Evolutionary conservation across 2,797 vertebrate genomes (phyloP).

Genomic region (Phataginus tetradactyla): DNA sequence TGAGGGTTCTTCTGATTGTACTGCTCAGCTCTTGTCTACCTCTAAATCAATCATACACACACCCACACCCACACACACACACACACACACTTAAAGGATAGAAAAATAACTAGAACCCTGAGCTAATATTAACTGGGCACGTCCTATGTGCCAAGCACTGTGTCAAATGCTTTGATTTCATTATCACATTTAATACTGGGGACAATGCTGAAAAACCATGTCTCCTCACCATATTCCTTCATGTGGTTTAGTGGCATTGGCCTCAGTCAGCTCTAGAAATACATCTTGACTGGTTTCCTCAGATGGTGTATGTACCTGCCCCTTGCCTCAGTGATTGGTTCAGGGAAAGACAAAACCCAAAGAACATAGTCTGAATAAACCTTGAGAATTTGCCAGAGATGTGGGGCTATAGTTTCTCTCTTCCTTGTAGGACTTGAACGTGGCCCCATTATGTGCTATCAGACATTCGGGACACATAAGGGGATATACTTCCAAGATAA

Average conservation of each 20-base stretch:
- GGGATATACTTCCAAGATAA: not conserved
- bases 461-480: not conserved
- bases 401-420: not conserved
- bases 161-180: not conserved
- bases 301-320: not conserved
- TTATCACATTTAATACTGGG: not conserved
- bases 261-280: not conserved
- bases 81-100: not conserved
- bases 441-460: not conserved
- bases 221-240: not conserved
- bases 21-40: not conserved
- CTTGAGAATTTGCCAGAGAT: not conserved
- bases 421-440: not conserved
- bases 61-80: not conserved
- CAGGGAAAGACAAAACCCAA: not conserved
- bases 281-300: not conserved
- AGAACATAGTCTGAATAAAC: not conserved
- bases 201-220: not conserved
- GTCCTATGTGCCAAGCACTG: not conserved
- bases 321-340: not conserved
- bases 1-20: not conserved
- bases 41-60: not conserved
- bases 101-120: constrained; percentile 22
- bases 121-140: not conserved
- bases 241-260: not conserved